Conservation (phyloP, 2,888 invertebrate genomes). For the Willowsia nigromaculata region DNA sequence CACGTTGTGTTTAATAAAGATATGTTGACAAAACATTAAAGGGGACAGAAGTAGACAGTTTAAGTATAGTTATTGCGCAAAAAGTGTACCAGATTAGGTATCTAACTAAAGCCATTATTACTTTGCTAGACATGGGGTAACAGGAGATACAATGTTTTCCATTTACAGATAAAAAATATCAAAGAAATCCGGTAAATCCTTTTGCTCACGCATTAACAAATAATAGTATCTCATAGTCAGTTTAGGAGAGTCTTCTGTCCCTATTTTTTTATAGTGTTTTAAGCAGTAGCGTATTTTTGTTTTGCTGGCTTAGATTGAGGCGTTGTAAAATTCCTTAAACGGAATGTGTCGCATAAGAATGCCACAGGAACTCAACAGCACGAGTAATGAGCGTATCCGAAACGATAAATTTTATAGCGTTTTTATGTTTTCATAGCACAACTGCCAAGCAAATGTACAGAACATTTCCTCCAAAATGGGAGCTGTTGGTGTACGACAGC, state of each 20-base stretch:
- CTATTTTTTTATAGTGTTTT: neutral
- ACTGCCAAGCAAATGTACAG: slow-evolving; percentile 44
- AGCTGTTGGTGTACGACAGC: slow-evolving; percentile 15
- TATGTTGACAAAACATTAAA: neutral
- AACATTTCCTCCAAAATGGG: slow-evolving; percentile 22
- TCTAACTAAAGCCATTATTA: no score
- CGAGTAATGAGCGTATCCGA: slow-evolving; percentile 64
- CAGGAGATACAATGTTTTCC: neutral
- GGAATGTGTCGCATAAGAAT: neutral
- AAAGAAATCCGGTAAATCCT: neutral
- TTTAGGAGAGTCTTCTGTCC: neutral
- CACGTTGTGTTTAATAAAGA: neutral
- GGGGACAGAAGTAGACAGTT: no score
- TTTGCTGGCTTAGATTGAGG: neutral
- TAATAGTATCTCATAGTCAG: neutral
- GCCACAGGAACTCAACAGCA: slow-evolving; percentile 28
- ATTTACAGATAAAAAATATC: neutral
- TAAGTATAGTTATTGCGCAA: neutral
- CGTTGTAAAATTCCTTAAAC: neutral
- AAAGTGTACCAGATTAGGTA: neutral
- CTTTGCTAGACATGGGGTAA: neutral
- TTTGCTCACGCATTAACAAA: neutral
- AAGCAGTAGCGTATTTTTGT: neutral
- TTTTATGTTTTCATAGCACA: slow-evolving; percentile 52
- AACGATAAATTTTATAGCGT: slow-evolving; percentile 63